These are phyloP conservation scores for Oligia fasciuncula DNA, from an alignment of 2,888 invertebrate genomes.

Conservation along the genomic window DNA sequence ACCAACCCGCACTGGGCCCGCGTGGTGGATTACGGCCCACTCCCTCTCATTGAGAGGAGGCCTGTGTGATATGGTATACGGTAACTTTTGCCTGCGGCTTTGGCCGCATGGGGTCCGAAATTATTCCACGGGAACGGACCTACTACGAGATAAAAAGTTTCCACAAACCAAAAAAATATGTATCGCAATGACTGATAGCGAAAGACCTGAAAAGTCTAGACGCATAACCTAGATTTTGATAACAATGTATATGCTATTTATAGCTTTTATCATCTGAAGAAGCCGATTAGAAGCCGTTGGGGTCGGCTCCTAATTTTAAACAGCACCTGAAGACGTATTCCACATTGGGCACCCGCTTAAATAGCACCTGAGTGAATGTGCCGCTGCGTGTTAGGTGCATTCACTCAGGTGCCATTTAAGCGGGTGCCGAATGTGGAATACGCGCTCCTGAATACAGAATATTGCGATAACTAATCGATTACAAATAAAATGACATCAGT, in stretches of 20 bases:
- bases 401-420: too few species aligned
- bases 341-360: too few species aligned
- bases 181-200: conserved; percentile 33
- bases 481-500: background rate
- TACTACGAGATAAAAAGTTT: too few species aligned
- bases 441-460: background rate
- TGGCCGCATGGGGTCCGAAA: too few species aligned
- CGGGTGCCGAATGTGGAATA: too few species aligned
- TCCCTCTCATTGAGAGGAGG: too few species aligned
- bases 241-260: background rate
- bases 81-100: background rate
- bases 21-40: too few species aligned
- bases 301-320: background rate
- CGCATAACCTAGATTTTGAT: conserved; percentile 24
- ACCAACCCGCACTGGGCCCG: too few species aligned
- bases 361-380: too few species aligned
- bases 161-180: conserved; percentile 4
- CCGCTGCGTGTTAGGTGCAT: too few species aligned
- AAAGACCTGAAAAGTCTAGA: conserved; percentile 6
- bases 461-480: background rate
- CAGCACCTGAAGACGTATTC: background rate
- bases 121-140: too few species aligned
- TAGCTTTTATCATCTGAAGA: background rate
- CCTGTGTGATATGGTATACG: too few species aligned
- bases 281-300: conserved; percentile 1